Conservation (phyloP, 2,888 invertebrate species). For the Clistopyga incitator region DNA sequence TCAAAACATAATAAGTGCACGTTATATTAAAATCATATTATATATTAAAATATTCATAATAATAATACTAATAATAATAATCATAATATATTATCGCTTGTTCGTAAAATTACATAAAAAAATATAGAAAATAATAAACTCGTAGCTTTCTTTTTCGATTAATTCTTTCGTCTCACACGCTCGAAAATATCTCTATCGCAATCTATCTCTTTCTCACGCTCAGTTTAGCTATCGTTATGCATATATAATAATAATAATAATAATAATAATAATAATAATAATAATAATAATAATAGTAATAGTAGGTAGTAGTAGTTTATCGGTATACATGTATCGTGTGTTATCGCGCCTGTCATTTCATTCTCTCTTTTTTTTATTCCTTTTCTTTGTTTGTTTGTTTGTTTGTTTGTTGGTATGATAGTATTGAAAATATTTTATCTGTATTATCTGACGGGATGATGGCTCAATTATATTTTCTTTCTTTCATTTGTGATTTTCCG, state of each 20-base stretch:
- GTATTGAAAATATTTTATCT: conserved; percentile 60
- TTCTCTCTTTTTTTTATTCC: conserved; percentile 52
- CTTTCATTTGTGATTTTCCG: conserved; percentile 17
- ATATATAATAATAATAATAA: conserved; percentile 60
- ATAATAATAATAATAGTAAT: conserved; percentile 56
- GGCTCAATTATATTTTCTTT: conserved; percentile 31
- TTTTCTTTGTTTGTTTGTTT: too few relatives aligned
- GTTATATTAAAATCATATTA: conserved; percentile 83
- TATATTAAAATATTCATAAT: conserved; percentile 84
- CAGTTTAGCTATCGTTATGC: conserved; percentile 58
- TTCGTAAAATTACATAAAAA: conserved; percentile 84
- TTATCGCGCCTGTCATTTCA: conserved; percentile 60
- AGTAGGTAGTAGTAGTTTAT: conserved; percentile 64
- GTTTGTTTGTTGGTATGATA: conserved; percentile 50
- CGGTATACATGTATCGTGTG: conserved; percentile 67
- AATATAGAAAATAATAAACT: conserved; percentile 84
- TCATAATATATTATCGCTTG: conserved; percentile 81
- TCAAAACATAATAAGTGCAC: conserved; percentile 80
- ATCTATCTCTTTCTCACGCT: conserved; percentile 68
- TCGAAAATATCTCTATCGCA: conserved; percentile 75
- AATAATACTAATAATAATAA: conserved; percentile 75
- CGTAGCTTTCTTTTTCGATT: conserved; percentile 75
- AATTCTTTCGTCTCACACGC: conserved; percentile 70
- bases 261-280: conserved; percentile 56
- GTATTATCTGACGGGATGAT: conserved; percentile 34